phyloP scores from a whole-genome alignment of 2,797 vertebrate species.

The Sebastolobus altivelis region DNA sequence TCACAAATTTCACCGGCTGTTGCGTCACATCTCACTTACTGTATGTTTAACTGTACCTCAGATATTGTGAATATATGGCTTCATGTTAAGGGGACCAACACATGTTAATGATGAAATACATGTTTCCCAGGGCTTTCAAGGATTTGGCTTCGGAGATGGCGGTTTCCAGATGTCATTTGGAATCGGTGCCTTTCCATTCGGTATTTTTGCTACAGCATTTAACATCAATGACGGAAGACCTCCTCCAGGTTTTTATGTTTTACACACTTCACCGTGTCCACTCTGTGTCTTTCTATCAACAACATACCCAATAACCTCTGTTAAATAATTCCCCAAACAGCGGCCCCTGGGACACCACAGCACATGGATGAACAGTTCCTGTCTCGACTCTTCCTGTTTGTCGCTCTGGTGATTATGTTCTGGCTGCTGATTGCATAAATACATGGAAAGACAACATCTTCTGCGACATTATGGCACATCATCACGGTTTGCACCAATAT shows the following conservation, averaged over 20 bases:
- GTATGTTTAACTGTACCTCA: not conserved
- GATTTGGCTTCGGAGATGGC: slow-evolving; percentile 98
- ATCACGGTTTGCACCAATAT: not conserved
- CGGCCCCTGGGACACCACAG: slow-evolving; percentile 96
- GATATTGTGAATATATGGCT: not conserved
- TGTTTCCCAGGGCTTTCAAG: slow-evolving; percentile 93
- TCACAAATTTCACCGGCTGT: slow-evolving; percentile 53
- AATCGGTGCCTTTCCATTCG: slow-evolving; percentile 98
- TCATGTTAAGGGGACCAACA: not conserved
- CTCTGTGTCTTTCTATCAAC: not conserved
- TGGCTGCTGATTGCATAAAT: slow-evolving; percentile 96
- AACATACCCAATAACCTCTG: slow-evolving; percentile 21
- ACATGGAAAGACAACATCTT: not conserved
- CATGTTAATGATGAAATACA: not conserved
- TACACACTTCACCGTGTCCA: not conserved
- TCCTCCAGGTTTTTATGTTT: slow-evolving; percentile 89
- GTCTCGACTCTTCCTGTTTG: slow-evolving; percentile 98
- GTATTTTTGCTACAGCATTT: slow-evolving; percentile 98
- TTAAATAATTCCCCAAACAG: slow-evolving; percentile 76
- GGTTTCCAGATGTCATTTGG: slow-evolving; percentile 99
- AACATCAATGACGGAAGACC: slow-evolving; percentile 98
- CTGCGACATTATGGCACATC: not conserved
- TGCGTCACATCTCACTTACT: slow-evolving; percentile 72
- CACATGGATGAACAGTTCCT: slow-evolving; percentile 98
- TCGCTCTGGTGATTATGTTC: slow-evolving; percentile 98